Conservation (phyloP, 2,113 vertebrate species). For the Sander lucioperca region DNA sequence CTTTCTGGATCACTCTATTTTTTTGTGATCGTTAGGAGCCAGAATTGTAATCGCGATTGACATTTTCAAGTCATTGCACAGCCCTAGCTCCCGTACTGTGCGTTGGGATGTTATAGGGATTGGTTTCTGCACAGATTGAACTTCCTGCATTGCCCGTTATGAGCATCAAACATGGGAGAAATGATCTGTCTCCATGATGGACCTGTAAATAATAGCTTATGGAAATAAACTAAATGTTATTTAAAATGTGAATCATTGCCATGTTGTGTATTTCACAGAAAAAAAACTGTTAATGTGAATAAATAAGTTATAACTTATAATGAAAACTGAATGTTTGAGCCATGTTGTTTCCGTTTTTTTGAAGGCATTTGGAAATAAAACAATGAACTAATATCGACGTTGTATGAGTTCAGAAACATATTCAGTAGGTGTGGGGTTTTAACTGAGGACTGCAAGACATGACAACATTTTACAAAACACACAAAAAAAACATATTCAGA, state of each 20-base stretch:
- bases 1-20: too few species aligned
- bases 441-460: neutral
- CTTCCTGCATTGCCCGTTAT: neutral
- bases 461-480: neutral
- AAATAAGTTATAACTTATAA: constrained; percentile 78
- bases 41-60: too few species aligned
- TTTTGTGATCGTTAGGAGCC: too few species aligned
- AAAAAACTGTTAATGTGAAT: constrained; percentile 72
- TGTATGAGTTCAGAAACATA: neutral
- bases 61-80: too few species aligned
- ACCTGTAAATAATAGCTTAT: constrained; percentile 79
- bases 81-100: too few species aligned
- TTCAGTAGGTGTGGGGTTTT: neutral
- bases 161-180: neutral
- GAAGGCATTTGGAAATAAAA: constrained; percentile 73
- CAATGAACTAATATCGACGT: constrained; percentile 13
- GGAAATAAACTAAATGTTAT: constrained; percentile 78
- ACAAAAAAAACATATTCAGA: neutral
- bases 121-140: too few species aligned
- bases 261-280: constrained; percentile 69
- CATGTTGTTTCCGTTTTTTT: constrained; percentile 63
- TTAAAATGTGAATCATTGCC: constrained; percentile 77
- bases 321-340: constrained; percentile 75
- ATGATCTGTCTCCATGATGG: neutral
- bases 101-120: too few species aligned